Percentiles rank a stretch among this genome's conserved stretches.
Conservation (phyloP, 2,797 vertebrate genomes). For the Manis javanica region DNA sequence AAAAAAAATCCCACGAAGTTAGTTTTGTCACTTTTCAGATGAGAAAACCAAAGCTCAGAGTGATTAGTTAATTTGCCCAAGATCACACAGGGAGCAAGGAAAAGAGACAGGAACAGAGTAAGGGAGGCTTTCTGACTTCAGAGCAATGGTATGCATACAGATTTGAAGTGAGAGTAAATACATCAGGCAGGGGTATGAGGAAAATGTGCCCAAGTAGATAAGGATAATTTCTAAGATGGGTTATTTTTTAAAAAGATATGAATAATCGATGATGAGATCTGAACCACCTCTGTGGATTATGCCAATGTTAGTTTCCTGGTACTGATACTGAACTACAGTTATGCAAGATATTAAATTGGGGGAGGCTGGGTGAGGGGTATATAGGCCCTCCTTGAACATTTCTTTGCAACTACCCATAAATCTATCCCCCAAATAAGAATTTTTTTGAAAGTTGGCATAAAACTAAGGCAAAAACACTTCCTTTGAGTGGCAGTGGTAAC, state of each 20-base stretch:
- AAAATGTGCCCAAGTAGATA: neutral
- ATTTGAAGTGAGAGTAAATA: neutral
- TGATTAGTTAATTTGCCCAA: neutral
- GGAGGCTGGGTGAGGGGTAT: neutral
- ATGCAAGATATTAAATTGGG: no score
- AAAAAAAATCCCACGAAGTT: neutral
- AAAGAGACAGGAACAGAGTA: neutral
- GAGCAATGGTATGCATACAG: neutral
- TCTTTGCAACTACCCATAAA: neutral
- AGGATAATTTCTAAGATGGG: neutral
- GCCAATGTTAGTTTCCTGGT: neutral
- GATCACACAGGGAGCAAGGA: neutral
- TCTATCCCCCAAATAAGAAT: neutral
- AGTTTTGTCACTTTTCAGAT: neutral
- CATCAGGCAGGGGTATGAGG: neutral
- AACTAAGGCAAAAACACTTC: neutral
- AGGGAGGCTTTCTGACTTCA: neutral
- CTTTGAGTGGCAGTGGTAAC: neutral
- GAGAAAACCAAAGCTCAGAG: conserved; percentile 37
- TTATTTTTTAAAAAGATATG: neutral
- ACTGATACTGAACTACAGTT: neutral
- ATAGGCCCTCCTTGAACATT: neutral
- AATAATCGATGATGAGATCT: neutral
- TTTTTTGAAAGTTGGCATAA: neutral
- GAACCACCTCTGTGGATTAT: neutral